Evolutionary conservation across 2,888 invertebrate species (phyloP).

Genomic region (Alloplasta piceator): DNA sequence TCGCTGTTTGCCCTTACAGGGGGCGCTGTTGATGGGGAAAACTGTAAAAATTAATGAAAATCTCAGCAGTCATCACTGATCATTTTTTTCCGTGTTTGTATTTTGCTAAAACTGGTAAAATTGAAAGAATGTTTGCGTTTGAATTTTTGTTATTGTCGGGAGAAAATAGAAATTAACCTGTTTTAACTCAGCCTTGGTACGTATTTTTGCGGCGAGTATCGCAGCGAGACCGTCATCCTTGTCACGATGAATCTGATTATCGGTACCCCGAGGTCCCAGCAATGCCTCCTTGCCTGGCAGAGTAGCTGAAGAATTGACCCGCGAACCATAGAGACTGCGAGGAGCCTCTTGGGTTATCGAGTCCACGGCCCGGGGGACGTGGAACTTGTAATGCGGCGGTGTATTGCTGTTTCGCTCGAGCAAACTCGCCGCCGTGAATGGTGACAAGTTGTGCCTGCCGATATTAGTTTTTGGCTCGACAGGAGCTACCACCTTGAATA

Average conservation of each 20-base stretch:
- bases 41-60: too few species aligned
- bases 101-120: neutral
- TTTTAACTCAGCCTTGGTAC: conserved; percentile 94
- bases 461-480: conserved; percentile 84
- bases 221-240: conserved; percentile 86
- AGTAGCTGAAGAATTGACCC: conserved; percentile 78
- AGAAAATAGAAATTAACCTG: conserved; percentile 71
- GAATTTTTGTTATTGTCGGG: neutral
- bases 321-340: conserved; percentile 77
- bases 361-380: conserved; percentile 89
- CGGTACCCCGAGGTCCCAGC: conserved; percentile 76
- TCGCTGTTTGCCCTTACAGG: too few species aligned
- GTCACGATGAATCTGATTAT: conserved; percentile 80
- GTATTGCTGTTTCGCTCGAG: conserved; percentile 84
- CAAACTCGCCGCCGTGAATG: conserved; percentile 85
- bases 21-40: too few species aligned
- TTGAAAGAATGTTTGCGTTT: neutral
- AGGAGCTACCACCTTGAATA: conserved; percentile 78
- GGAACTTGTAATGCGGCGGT: conserved; percentile 86
- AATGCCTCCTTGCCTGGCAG: conserved; percentile 79
- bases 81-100: neutral
- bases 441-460: conserved; percentile 85
- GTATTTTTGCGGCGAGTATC: conserved; percentile 89
- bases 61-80: too few species aligned
- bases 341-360: conserved; percentile 84